A percentile compares a stretch with the other conserved stretches of the same genome.
These are phyloP conservation scores for Oreohelix idahoensis DNA, from an alignment of 1,140 invertebrate species.

Conservation along the genomic window DNA sequence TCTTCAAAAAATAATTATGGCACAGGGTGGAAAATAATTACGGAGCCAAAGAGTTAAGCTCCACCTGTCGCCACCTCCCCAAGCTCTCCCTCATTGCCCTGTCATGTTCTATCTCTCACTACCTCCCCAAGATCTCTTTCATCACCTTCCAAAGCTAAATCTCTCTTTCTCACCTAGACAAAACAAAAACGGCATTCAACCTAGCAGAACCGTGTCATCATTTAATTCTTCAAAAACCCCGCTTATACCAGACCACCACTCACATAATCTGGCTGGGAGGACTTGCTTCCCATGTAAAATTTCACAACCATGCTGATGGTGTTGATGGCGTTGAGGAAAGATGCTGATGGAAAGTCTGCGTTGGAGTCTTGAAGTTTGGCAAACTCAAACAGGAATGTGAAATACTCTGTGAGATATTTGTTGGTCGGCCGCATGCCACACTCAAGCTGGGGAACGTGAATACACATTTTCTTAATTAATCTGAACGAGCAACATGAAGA, in stretches of 20 bases:
- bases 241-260: conserved; percentile 51
- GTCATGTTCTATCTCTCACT: neutral
- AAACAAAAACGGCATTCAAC: too few species aligned
- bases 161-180: too few species aligned
- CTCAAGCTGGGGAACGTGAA: conserved; percentile 82
- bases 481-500: too few species aligned
- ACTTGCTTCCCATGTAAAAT: conserved; percentile 82
- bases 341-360: conserved; percentile 39
- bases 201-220: too few species aligned
- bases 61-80: too few species aligned
- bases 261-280: conserved; percentile 67
- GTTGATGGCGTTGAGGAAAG: conserved; percentile 86
- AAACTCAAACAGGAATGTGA: conserved; percentile 91
- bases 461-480: too few species aligned
- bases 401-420: conserved; percentile 90
- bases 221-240: too few species aligned
- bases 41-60: too few species aligned
- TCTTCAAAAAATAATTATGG: too few species aligned
- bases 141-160: too few species aligned
- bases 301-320: conserved; percentile 91
- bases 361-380: conserved; percentile 93
- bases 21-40: too few species aligned
- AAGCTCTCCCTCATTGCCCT: too few species aligned
- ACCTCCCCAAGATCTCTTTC: neutral
- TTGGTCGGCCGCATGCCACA: conserved; percentile 81